These are phyloP conservation scores for Myrmecophaga tridactyla DNA, from an alignment of 2,113 vertebrate species.

Conservation along the genomic window DNA sequence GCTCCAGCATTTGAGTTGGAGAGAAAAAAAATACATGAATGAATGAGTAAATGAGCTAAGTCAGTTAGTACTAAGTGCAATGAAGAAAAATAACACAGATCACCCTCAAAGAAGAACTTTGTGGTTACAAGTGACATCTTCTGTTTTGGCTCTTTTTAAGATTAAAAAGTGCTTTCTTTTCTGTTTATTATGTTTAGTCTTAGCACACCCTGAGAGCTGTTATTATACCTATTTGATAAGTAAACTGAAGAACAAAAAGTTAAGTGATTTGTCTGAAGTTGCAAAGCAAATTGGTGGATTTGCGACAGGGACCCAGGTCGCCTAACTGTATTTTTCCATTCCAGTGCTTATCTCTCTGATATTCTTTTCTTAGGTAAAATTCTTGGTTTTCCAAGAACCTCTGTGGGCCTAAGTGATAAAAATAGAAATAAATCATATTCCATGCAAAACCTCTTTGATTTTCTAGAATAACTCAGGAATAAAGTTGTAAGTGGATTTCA, in stretches of 20 bases:
- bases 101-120: conserved; percentile 11
- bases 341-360: neutral
- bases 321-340: neutral
- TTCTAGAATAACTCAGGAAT: neutral
- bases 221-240: neutral
- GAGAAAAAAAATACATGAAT: neutral
- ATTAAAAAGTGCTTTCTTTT: conserved; percentile 17
- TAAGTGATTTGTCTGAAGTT: conserved; percentile 30
- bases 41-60: neutral
- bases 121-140: neutral
- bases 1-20: neutral
- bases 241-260: neutral
- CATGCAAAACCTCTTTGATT: neutral
- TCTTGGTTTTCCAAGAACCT: neutral
- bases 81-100: neutral
- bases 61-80: neutral
- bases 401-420: neutral
- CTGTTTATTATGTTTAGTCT: neutral
- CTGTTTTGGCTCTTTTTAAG: conserved; percentile 10
- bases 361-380: conserved; percentile 12
- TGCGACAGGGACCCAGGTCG: neutral
- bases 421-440: conserved; percentile 12
- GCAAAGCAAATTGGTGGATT: conserved; percentile 10
- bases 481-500: neutral
- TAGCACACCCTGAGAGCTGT: neutral